Evolutionary conservation across 2,888 invertebrate species (phyloP), one percentile per base, ranked within the genome.

Genomic region (Hirudinaria manillensis): DNA sequence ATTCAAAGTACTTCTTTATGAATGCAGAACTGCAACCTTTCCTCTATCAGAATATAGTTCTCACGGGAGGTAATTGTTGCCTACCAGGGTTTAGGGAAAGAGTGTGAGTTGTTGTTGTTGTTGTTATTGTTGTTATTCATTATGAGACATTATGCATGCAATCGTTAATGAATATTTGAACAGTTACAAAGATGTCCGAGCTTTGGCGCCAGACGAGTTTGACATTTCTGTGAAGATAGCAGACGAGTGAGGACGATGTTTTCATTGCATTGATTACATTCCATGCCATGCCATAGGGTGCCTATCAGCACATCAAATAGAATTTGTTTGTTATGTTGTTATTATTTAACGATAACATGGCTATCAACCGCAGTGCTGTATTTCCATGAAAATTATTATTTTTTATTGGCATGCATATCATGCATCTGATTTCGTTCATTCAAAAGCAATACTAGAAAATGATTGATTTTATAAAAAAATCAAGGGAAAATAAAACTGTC

Each of bases 11-110:
- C 10, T 45, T 45, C 45, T 45, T 45, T 10, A 16, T 10, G 13
- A 45, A 45, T 45, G 10, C 45, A 85, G 86, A 86, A 72, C 81
- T 92, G 71, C 91, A 90, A 80, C 90, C 92, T 16, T 90, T 90
- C 84, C 88, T 99, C 78, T 88, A 92, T 65, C 89, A 82, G 36
- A 88, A 88, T 79, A 92, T 98, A 77, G 86, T 96, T 67, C 87
- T 96, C 21, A 91, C 91, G 45, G 99, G 99, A 1, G 89, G 89
- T 16, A 88, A 87, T 91, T 93, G 74, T 89, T 89, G 90, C 38
- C 93, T 98, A 83, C 90, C 92, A 0, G 94, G 94, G 6, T 94
- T 96, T 83, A 87, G 89, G 79, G 90, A 94, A 34, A 87, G 93
- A 80, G 85, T 94, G 80, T 89, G 89, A 81, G 89, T 82, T 19